Evolutionary conservation across 2,113 vertebrate species (phyloP), one percentile per base, ranked within the genome.

Genomic region (Colius striatus): DNA sequence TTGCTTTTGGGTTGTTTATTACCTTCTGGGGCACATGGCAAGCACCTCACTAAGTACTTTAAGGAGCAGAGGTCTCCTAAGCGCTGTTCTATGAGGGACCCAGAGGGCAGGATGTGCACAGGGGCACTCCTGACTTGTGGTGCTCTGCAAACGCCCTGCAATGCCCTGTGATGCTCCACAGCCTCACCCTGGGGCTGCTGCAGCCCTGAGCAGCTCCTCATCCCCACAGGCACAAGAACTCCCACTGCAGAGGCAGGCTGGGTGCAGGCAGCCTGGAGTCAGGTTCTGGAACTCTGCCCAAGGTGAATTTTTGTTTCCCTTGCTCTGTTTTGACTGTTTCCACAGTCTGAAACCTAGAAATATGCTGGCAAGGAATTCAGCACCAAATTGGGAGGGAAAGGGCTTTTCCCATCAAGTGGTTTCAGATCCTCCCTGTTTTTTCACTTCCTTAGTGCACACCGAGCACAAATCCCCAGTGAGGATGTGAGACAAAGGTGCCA

Each of bases 21-120:
- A n/a, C 65, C 25, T 58, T 32, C 65, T 67, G 36, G 23, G 47
- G 16, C 23, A 34, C 0, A 0, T 17, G 47, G 23, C 1, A 9
- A 73, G 60, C 14, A 51, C 27, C 32, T 27, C 13, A 9, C 48
- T 9, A 55, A 22, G 43, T 20, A 19, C 43, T 58, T 41, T 6
- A 48, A 67, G 41, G 45, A 26, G 12, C 11, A 63, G 50, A 73
- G 13, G 32, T 55, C 41, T 70, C 50, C n/a, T 43, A 76, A 50
- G 20, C 47, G 16, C 22, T 36, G 4, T 77, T 87, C 63, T 55
- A 68, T 19, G 27, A 45, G 43, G 36, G 5, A 67, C 15, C 17
- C 34, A 55, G 60, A 65, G 19, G 22, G 29, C 19, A 60, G 61
- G 30, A 66, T 15, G 30, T 62, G 55, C 53, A 48, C 26, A 34